phyloP scores from a whole-genome alignment of 2,113 vertebrate species.

The Emydura subglobosa region DNA sequence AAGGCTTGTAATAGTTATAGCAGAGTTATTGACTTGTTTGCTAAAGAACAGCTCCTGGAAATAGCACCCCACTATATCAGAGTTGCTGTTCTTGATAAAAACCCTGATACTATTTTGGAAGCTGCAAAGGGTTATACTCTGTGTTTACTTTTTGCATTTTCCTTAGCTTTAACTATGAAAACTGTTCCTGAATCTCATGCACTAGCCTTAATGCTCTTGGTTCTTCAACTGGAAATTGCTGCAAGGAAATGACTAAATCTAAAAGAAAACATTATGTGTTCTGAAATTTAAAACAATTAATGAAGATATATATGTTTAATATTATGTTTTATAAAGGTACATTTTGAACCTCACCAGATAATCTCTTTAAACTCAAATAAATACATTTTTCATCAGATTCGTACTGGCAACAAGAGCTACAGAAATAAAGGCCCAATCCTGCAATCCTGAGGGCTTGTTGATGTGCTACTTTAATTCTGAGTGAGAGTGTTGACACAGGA shows the following conservation, averaged over 20 bases:
- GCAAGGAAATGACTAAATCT: background rate
- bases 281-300: constrained; percentile 9
- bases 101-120: no score
- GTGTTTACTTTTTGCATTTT: background rate
- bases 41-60: no score
- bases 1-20: no score
- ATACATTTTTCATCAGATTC: background rate
- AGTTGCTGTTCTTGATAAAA: no score
- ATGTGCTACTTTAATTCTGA: background rate
- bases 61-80: no score
- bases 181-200: background rate
- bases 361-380: background rate
- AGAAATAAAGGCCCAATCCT: background rate
- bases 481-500: background rate
- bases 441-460: background rate
- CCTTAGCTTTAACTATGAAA: background rate
- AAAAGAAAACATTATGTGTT: background rate
- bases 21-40: no score
- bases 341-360: background rate
- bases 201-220: background rate
- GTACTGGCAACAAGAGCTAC: background rate
- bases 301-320: background rate
- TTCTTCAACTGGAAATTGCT: background rate
- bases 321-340: background rate
- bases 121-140: background rate